Conservation (phyloP, 2,113 vertebrate species). For the Psophia crepitans region DNA sequence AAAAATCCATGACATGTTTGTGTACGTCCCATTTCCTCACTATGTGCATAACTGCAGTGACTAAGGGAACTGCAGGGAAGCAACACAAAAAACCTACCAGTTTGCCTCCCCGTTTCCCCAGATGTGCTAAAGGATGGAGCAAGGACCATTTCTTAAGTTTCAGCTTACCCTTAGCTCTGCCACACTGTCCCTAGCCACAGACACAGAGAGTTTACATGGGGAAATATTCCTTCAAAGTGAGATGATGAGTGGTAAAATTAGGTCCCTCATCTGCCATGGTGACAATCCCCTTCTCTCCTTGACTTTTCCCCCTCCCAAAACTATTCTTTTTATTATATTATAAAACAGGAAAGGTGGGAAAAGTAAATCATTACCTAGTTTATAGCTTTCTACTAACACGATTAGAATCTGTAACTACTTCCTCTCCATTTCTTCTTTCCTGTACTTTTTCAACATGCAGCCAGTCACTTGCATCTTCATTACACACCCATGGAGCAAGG, state of each 20-base stretch:
- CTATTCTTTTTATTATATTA: slow-evolving; percentile 21
- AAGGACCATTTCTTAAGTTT: background rate
- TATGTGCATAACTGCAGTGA: background rate
- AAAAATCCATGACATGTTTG: background rate
- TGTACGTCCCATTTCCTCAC: background rate
- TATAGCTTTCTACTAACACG: background rate
- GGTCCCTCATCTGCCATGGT: background rate
- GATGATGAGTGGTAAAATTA: background rate
- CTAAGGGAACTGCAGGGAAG: background rate
- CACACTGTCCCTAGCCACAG: background rate
- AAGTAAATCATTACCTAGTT: slow-evolving; percentile 42
- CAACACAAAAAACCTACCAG: background rate
- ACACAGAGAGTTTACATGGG: fast-evolving
- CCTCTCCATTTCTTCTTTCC: background rate
- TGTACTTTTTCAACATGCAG: background rate
- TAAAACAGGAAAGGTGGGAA: background rate
- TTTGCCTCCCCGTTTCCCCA: background rate
- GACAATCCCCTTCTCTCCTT: background rate
- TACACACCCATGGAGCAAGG: background rate
- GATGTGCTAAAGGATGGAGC: background rate
- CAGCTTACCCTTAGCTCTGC: background rate
- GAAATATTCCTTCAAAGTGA: background rate
- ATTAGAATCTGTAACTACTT: slow-evolving; percentile 42
- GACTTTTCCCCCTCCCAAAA: background rate
- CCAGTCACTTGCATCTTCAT: background rate